These are phyloP conservation scores for Aleiodes sp. DNA, from an alignment of 1,140 invertebrate species.

Conservation along the genomic window DNA sequence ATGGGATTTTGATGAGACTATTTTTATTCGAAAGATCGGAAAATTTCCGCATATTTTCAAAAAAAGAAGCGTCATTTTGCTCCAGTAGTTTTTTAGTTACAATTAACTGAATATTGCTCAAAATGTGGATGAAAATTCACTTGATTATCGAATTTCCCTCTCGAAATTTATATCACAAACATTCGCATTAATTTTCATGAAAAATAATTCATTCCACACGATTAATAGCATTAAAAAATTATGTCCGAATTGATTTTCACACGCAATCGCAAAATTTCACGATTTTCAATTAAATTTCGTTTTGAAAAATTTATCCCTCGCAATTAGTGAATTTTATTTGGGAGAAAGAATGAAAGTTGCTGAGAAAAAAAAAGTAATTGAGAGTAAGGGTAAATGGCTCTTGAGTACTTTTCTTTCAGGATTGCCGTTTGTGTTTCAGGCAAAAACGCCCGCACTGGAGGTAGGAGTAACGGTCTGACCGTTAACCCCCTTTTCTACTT, in stretches of 20 bases:
- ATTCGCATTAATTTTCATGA: not conserved
- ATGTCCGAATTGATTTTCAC: no score
- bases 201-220: not conserved
- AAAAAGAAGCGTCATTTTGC: no score
- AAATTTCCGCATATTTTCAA: no score
- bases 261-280: conserved; percentile 1
- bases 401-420: conserved; percentile 46
- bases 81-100: no score
- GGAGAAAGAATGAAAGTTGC: not conserved
- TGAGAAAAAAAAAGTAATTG: not conserved
- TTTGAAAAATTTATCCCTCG: not conserved
- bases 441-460: conserved; percentile 64
- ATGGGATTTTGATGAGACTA: no score
- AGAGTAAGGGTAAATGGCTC: conserved; percentile 2
- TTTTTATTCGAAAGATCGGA: no score
- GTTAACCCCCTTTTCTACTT: conserved; percentile 40
- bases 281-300: not conserved
- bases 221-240: no score
- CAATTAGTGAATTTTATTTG: no score
- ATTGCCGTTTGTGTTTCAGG: conserved; percentile 65
- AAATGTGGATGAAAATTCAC: not conserved
- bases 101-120: no score
- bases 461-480: conserved; percentile 57
- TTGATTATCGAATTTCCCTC: not conserved
- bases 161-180: no score